phyloP scores from a whole-genome alignment of 2,113 vertebrate genomes.

The Coturnix japonica region DNA sequence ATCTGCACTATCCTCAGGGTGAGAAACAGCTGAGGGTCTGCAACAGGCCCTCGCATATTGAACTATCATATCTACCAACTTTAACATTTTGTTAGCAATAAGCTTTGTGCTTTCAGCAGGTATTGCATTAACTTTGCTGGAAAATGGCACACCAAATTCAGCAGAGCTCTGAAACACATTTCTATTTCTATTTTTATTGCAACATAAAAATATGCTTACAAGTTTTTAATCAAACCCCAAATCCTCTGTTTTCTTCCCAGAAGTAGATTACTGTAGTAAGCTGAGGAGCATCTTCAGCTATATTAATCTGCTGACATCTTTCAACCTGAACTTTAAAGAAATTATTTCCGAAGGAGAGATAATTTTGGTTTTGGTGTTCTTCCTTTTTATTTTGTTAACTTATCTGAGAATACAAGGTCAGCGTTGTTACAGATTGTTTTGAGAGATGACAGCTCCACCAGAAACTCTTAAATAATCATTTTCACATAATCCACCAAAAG shows the following conservation, averaged over 20 bases:
- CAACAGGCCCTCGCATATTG: neutral
- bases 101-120: neutral
- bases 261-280: neutral
- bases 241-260: neutral
- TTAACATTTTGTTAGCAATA: neutral
- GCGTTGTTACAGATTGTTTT: neutral
- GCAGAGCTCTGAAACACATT: neutral
- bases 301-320: rapidly evolving
- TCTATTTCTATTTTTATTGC: neutral
- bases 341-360: neutral
- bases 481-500: neutral
- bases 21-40: neutral
- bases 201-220: neutral
- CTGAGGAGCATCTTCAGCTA: neutral
- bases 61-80: neutral
- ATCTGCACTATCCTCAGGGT: neutral
- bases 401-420: neutral
- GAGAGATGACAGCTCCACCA: neutral
- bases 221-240: neutral
- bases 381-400: neutral
- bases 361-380: neutral
- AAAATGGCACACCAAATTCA: neutral
- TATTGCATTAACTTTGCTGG: neutral
- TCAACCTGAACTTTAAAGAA: neutral
- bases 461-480: neutral